Evolutionary conservation across 2,113 vertebrate species (phyloP).

Genomic region (Reinhardtius hippoglossoides): DNA sequence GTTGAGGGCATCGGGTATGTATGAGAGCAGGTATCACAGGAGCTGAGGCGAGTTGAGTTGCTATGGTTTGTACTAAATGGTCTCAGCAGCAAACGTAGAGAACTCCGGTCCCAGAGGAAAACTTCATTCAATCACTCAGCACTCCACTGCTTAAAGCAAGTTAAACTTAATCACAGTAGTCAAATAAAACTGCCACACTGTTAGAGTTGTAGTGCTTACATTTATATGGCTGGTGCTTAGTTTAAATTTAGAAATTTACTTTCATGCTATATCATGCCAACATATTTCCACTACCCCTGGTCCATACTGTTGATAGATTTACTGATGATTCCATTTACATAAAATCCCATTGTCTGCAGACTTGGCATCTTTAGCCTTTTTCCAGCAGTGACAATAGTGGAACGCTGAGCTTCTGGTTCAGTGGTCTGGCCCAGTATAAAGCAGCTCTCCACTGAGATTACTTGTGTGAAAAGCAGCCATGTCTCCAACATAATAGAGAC

Average conservation of each 20-base stretch:
- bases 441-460: conserved; percentile 37
- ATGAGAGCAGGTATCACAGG: no score
- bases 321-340: background rate
- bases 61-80: background rate
- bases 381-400: conserved; percentile 16
- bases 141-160: background rate
- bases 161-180: background rate
- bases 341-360: conserved; percentile 16
- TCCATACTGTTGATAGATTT: background rate
- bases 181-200: background rate
- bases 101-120: background rate
- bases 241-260: background rate
- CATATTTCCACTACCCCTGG: background rate
- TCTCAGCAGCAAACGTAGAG: background rate
- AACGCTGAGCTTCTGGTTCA: conserved; percentile 37
- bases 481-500: conserved; percentile 40
- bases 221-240: background rate
- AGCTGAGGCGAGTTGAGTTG: background rate
- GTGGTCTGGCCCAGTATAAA: conserved; percentile 18
- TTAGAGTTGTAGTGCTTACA: background rate
- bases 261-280: background rate
- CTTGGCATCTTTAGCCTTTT: conserved; percentile 14
- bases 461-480: conserved; percentile 45
- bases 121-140: background rate
- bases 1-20: no score